phyloP scores from a whole-genome alignment of 2,113 vertebrate species.

The Nematolebias whitei region DNA sequence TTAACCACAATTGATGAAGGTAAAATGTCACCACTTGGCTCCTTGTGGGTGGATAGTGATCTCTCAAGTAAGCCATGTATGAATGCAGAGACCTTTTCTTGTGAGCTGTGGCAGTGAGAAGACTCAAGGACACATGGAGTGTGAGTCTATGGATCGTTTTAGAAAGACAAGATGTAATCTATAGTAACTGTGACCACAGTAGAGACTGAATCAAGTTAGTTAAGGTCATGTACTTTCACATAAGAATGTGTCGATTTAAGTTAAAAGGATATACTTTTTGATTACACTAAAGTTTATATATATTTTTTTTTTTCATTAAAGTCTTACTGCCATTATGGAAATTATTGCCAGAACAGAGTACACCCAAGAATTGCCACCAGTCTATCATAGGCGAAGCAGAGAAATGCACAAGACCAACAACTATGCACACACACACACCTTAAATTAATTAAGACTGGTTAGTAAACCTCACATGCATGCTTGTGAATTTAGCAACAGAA shows the following conservation, averaged over 20 bases:
- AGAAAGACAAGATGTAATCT: constrained; percentile 15
- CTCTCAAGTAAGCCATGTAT: constrained; percentile 35
- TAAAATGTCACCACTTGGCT: constrained; percentile 65
- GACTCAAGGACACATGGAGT: constrained; percentile 53
- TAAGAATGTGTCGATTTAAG: too few relatives aligned
- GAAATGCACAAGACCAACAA: too few relatives aligned
- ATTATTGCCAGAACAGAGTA: background rate
- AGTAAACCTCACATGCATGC: too few relatives aligned
- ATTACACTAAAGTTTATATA: background rate
- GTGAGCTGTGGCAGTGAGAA: constrained; percentile 34
- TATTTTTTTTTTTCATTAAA: too few relatives aligned
- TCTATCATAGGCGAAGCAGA: background rate
- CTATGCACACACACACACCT: too few relatives aligned
- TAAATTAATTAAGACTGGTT: too few relatives aligned
- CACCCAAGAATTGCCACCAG: too few relatives aligned
- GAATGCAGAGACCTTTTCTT: constrained; percentile 60
- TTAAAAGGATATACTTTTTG: background rate
- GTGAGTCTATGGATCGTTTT: constrained; percentile 47
- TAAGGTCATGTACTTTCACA: background rate
- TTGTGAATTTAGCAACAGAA: too few relatives aligned
- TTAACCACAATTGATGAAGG: constrained; percentile 47
- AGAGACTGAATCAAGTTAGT: constrained; percentile 2
- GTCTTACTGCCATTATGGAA: background rate
- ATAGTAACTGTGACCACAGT: constrained; percentile 8
- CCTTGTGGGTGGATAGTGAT: constrained; percentile 18